Base-by-base conservation (phyloP, 2,888 invertebrate species). In the Agrilus mali region DNA sequence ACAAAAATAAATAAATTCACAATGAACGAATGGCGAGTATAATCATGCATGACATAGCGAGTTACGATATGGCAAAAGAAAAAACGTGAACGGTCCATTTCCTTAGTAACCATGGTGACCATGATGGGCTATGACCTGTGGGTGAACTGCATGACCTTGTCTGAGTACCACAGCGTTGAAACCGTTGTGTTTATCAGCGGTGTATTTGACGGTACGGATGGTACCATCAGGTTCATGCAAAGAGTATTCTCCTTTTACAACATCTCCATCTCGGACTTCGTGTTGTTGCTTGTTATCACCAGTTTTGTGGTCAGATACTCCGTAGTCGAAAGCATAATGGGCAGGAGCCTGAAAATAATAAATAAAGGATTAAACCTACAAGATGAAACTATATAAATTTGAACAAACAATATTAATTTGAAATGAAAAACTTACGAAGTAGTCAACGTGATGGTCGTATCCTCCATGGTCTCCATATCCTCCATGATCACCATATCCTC, bases 231-330 rank as follows among this genome's bases (percentile, higher is more conserved):
- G 71, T 58, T 73, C 71, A 40, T 71, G 66, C 42, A 73, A 61
- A 3, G 69, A 68, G 63, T 73, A 59, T 16, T 48, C 53, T 6
- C 73, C 73, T 51, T 72, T 71, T 16, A 73, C 73, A 15, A 60
- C 65, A 55, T 72, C 73, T 27, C 73, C 73, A 50, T 73, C 73
- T 39, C 75, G 65, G 44, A 68, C 68, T 55, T 76, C 76, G 43
- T 74, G 73, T 50, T 60, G 60, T 37, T 52, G 47, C 41, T 60
- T 60, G 46, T 55, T 54, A 55, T 76, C 76, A 12, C 76, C 76
- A 4, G 72, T 74, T 57, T 75, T 74, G 55, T 72, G 72, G 56
- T 75, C 75, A 47, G 74, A 71, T 20, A 76, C 76, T 37, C 75
- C 75, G 50, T 76, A 75, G 55, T 53, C 53, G 50, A 49, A 57